Evolutionary conservation across 2,888 invertebrate genomes (phyloP), one percentile per base, ranked within the genome.

Genomic region (Suillia variegata): DNA sequence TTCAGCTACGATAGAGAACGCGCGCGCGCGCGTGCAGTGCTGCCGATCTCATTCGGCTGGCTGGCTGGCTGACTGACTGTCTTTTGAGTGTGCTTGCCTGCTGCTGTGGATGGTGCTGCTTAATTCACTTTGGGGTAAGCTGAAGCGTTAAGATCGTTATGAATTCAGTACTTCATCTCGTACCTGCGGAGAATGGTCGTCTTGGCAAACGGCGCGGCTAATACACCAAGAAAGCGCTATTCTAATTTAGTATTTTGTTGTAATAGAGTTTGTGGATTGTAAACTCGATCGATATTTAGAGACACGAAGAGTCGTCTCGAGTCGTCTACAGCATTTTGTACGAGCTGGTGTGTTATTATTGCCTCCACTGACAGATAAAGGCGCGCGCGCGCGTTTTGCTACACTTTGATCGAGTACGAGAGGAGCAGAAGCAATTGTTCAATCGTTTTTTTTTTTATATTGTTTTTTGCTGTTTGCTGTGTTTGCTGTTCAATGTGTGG

Each of bases 41-140:
- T n/a, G 63, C 62, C 47, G 47, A 70, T 71, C 71, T 71, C 69
- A 73, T 74, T 71, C 74, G 70, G 74, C 72, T 71, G 34, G 13
- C 5, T n/a, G n/a, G n/a, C n/a, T n/a, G n/a, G n/a, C n/a, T n/a
- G n/a, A n/a, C n/a, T n/a, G n/a, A n/a, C n/a, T n/a, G n/a, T n/a
- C n/a, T n/a, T 52, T 33, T 51, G 47, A 24, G 58, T 54, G 62
- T 67, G 50, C 61, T 54, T 62, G 64, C 67, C 45, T 70, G 70
- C 70, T 68, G 31, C 22, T 69, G 74, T 74, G 65, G 70, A 67
- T 73, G 63, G 64, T n/a, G n/a, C 62, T 58, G 58, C 50, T 57
- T 59, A 50, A 45, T 56, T 56, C 59, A 56, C 54, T 62, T 47
- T 55, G 65, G 67, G 67, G 65, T 65, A 67, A 66, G 62, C 63